These are phyloP conservation scores for Lasioglossum lativentre DNA, from an alignment of 2,888 invertebrate genomes.

Conservation along the genomic window DNA sequence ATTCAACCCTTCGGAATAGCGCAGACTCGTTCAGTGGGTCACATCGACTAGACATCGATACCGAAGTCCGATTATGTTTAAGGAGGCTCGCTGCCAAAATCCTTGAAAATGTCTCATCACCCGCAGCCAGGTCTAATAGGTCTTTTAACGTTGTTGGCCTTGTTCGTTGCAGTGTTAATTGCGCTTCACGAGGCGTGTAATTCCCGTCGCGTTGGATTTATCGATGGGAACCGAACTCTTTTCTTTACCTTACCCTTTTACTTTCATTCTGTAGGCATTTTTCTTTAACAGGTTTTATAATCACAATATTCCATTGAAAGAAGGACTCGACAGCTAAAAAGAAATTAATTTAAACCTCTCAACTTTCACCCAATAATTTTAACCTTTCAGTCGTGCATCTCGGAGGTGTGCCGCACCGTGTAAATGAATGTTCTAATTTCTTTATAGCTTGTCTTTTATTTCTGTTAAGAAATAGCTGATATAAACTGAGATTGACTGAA, in stretches of 20 bases:
- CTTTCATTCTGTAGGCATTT: neutral
- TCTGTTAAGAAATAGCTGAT: too few species aligned
- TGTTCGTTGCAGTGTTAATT: conserved; percentile 50
- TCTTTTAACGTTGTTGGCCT: conserved; percentile 46
- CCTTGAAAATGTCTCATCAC: conserved; percentile 35
- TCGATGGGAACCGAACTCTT: conserved; percentile 22
- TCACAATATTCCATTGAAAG: neutral
- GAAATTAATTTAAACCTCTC: neutral
- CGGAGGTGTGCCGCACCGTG: too few species aligned
- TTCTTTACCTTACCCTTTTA: neutral
- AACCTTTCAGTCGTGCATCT: too few species aligned
- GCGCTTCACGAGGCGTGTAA: conserved; percentile 45
- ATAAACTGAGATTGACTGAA: too few species aligned
- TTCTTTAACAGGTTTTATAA: neutral
- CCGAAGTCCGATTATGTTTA: conserved; percentile 29
- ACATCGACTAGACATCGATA: conserved; percentile 24
- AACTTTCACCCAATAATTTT: neutral
- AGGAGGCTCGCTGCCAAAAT: conserved; percentile 39
- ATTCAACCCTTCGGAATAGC: neutral
- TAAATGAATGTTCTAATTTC: neutral
- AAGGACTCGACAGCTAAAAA: neutral
- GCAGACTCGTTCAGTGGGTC: conserved; percentile 16
- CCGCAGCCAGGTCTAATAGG: conserved; percentile 42
- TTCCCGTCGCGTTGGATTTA: conserved; percentile 62
- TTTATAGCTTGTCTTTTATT: neutral